A percentile compares a stretch with the other conserved stretches of the same genome.
These are phyloP conservation scores for Neoascia interrupta DNA, from an alignment of 2,888 invertebrate genomes.

Conservation along the genomic window DNA sequence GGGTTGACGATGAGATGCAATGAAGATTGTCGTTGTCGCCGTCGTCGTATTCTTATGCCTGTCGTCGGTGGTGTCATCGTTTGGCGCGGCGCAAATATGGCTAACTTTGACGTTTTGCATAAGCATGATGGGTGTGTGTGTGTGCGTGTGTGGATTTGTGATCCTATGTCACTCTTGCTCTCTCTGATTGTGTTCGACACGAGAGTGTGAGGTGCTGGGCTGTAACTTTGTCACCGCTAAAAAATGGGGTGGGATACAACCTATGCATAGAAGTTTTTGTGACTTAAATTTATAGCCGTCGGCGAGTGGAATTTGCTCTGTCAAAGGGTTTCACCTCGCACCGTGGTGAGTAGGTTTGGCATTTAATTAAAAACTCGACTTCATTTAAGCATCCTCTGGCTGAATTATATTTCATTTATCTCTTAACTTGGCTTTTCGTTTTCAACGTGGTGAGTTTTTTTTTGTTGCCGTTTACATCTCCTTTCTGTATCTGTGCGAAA, in stretches of 20 bases:
- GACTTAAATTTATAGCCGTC: slow-evolving; percentile 26
- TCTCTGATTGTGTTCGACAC: too few relatives aligned
- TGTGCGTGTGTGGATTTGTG: slow-evolving; percentile 70
- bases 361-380: slow-evolving; percentile 42
- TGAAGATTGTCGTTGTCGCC: slow-evolving; percentile 71
- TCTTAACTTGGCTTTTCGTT: slow-evolving; percentile 8
- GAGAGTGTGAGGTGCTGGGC: slow-evolving; percentile 50
- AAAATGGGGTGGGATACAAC: slow-evolving; percentile 52
- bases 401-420: slow-evolving; percentile 53
- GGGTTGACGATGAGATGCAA: slow-evolving; percentile 36
- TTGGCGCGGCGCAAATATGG: slow-evolving; percentile 71
- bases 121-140: slow-evolving; percentile 47
- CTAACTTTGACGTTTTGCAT: slow-evolving; percentile 75
- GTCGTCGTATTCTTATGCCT: slow-evolving; percentile 52
- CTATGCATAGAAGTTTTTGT: slow-evolving; percentile 5
- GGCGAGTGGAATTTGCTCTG: slow-evolving; percentile 15
- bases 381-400: slow-evolving; percentile 45
- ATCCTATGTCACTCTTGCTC: slow-evolving; percentile 27
- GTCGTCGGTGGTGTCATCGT: slow-evolving; percentile 69
- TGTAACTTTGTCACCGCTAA: slow-evolving; percentile 61
- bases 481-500: slow-evolving; percentile 4
- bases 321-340: slow-evolving; percentile 16
- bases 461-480: slow-evolving; percentile 3
- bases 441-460: slow-evolving; percentile 30
- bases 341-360: slow-evolving; percentile 42